These are phyloP conservation scores for Penaeus monodon DNA, from an alignment of 2,888 invertebrate species.

Conservation along the genomic window DNA sequence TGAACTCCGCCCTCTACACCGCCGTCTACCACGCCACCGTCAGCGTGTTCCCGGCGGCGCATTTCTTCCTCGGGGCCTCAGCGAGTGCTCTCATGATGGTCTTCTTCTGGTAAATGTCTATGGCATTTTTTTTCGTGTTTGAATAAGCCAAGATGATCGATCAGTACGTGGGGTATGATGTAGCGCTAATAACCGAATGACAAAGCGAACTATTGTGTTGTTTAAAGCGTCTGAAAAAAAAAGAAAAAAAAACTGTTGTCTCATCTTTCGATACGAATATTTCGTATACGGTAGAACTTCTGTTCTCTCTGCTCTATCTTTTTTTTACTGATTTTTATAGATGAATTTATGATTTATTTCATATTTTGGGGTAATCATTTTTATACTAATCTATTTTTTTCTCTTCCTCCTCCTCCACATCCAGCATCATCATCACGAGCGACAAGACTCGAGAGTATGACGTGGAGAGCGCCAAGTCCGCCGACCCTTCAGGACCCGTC, in stretches of 20 bases:
- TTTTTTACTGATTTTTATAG: neutral
- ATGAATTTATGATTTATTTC: too few species aligned
- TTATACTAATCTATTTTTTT: neutral
- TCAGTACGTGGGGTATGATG: too few species aligned
- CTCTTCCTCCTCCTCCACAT: too few species aligned
- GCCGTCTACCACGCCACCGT: constrained; percentile 62
- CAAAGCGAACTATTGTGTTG: too few species aligned
- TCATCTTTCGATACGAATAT: neutral
- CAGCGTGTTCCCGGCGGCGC: constrained; percentile 57
- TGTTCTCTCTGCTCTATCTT: neutral
- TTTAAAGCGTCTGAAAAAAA: neutral
- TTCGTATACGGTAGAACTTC: neutral
- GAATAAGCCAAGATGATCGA: too few species aligned
- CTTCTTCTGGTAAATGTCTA: constrained; percentile 56
- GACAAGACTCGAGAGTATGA: constrained; percentile 55
- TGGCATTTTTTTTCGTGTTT: too few species aligned
- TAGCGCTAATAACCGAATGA: too few species aligned
- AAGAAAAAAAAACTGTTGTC: too few species aligned
- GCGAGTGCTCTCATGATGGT: constrained; percentile 48
- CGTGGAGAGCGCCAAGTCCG: constrained; percentile 50
- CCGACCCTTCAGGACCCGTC: constrained; percentile 30
- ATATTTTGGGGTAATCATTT: neutral
- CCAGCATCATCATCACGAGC: constrained; percentile 47
- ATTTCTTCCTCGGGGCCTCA: constrained; percentile 58
- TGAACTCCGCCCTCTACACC: constrained; percentile 58